phyloP scores from a whole-genome alignment of 2,888 invertebrate species.

The Argyra leucocephala region DNA sequence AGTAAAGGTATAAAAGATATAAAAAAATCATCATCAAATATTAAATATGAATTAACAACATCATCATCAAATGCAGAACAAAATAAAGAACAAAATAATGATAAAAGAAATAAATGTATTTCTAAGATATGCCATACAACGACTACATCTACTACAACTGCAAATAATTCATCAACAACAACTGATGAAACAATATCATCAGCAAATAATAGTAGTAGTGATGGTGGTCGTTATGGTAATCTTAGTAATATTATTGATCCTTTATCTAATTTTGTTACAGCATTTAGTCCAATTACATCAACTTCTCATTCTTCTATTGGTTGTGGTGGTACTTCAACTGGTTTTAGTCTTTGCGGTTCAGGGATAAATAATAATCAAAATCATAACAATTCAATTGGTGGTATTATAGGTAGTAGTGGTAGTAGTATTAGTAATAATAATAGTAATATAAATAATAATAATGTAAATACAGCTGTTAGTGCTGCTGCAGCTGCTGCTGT shows the following conservation, averaged over 20 bases:
- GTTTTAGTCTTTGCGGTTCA: neutral
- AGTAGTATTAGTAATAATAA: neutral
- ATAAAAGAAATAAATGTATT: neutral
- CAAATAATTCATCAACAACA: neutral
- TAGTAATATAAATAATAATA: neutral
- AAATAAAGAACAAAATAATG: neutral
- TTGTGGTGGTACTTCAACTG: neutral
- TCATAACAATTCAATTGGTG: neutral
- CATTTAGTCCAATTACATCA: neutral
- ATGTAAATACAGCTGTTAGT: conserved; percentile 8
- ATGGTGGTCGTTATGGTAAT: neutral
- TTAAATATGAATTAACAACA: neutral
- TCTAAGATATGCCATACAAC: neutral
- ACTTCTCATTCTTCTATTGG: neutral
- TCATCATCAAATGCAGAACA: neutral
- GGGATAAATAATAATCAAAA: neutral
- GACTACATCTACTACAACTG: neutral
- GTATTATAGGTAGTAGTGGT: neutral
- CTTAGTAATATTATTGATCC: neutral
- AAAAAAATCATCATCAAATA: neutral
- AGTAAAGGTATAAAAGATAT: neutral
- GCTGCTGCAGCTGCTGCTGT: conserved; percentile 1
- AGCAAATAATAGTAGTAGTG: neutral
- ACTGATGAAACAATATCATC: neutral
- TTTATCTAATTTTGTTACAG: neutral